Evolutionary conservation across 2,797 vertebrate genomes (phyloP).

Genomic region (Labeo calbasu): DNA sequence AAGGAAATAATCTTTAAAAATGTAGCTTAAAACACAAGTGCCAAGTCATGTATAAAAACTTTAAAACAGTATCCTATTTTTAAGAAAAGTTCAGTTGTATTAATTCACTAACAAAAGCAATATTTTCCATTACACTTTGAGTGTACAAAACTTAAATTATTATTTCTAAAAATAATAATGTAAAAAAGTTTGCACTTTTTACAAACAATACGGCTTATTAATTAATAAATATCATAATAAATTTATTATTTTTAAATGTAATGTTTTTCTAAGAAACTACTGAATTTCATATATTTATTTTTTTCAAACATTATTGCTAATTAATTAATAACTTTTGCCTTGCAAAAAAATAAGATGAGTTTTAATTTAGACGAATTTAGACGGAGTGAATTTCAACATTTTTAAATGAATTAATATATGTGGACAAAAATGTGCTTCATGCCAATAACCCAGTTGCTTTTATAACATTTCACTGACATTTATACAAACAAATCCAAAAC

Average conservation of each 20-base stretch:
- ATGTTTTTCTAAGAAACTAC: not conserved
- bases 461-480: not conserved
- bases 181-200: not conserved
- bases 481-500: constrained; percentile 17
- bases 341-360: no score
- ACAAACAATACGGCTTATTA: not conserved
- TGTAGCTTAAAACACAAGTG: no score
- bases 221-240: not conserved
- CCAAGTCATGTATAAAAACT: not conserved
- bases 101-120: not conserved
- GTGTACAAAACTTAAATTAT: not conserved
- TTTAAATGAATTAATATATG: not conserved
- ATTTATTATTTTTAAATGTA: no score
- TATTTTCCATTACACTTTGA: not conserved
- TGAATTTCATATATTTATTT: not conserved
- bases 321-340: no score
- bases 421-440: not conserved
- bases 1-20: no score
- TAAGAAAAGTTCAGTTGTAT: not conserved
- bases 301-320: no score
- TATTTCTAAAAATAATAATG: not conserved
- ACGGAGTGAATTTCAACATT: not conserved
- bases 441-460: not conserved
- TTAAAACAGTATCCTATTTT: not conserved
- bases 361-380: not conserved